phyloP scores from a whole-genome alignment of 30 jellyfish, hydroid and myxozoan genomes.

The Aurelia aurita complex sp. Pacific region DNA sequence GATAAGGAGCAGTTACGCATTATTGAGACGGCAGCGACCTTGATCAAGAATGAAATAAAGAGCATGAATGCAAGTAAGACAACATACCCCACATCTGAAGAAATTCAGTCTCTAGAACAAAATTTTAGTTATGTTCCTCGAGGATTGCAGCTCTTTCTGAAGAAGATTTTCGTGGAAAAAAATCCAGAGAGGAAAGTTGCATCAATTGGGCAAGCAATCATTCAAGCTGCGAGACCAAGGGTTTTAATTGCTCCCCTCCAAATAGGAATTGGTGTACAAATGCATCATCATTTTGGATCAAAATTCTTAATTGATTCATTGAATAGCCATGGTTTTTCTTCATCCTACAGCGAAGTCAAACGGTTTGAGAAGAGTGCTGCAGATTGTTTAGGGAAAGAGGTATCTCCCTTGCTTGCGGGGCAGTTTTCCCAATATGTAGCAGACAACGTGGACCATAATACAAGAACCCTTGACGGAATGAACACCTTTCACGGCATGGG shows the following conservation, averaged over 20 bases:
- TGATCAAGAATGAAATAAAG: slow-evolving; percentile 30
- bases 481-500: slow-evolving; percentile 69
- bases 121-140: not conserved
- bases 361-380: slow-evolving; percentile 17
- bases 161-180: not conserved
- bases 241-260: slow-evolving; percentile 20
- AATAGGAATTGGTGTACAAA: slow-evolving; percentile 17
- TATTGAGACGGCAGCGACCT: slow-evolving; percentile 28
- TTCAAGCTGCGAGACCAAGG: slow-evolving; percentile 41
- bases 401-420: slow-evolving; percentile 27
- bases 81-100: slow-evolving; percentile 10
- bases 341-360: slow-evolving; percentile 54
- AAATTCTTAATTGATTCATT: slow-evolving; percentile 19
- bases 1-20: slow-evolving; percentile 10
- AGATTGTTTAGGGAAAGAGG: slow-evolving; percentile 6
- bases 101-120: not conserved
- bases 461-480: slow-evolving; percentile 57
- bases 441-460: slow-evolving; percentile 65
- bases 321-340: slow-evolving; percentile 40
- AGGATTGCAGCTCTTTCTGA: slow-evolving; percentile 10
- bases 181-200: slow-evolving; percentile 1
- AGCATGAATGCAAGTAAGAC: slow-evolving; percentile 5
- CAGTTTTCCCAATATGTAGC: slow-evolving; percentile 49
- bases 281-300: slow-evolving; percentile 36
- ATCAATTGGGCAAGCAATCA: slow-evolving; percentile 53